Evolutionary conservation across 23 tunicate genomes (phyloP), one percentile per base, ranked within the genome.

Genomic region (Trididemnum clinides): DNA sequence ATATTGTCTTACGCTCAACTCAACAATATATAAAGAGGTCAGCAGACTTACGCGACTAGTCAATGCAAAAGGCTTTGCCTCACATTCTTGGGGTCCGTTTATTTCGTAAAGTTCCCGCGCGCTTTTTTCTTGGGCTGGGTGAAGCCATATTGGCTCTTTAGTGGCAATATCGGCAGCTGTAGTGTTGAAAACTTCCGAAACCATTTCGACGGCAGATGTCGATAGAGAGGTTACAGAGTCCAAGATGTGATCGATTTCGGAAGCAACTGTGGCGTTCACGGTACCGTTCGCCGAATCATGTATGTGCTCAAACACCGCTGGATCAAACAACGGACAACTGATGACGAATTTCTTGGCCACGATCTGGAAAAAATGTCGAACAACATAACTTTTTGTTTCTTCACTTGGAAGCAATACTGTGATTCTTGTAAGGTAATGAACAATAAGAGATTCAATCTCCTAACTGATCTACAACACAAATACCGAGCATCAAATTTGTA

Each of bases 71-170:
- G 90, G 78, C 82, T 89, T 39, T 3, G 92, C 90, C 25, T 71
- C 88, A 38, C 98, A 94, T 33, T 36, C 80, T 54, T 94, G 98
- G 0, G 94, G 94, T 4, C 98, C 98, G 50, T 72, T 80, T 1
- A 78, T 54, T 50, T 85, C 86, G 50, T 81, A 89, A 23, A 94
- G 77, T 35, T 89, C 78, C 2, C 32, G 32, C 27, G 90, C 88
- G 28, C 64, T 33, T 34, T 71, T 31, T 35, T 79, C 91, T 57
- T 79, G 72, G 3, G 58, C 59, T 1, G 33, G 72, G 23, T 51
- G 85, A 57, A 54, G 23, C 54, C 65, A 50, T 22, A 51, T 64
- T 20, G 39, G 19, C 30, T 78, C 65, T 28, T 63, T 58, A 20
- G 79, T 36, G 21, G 58, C 30, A 33, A 72, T 77, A 18, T 51